A percentile compares a stretch with the other conserved stretches of the same genome.
Evolutionary conservation across 2,797 vertebrate genomes (phyloP).

Genomic region (Masticophis lateralis): DNA sequence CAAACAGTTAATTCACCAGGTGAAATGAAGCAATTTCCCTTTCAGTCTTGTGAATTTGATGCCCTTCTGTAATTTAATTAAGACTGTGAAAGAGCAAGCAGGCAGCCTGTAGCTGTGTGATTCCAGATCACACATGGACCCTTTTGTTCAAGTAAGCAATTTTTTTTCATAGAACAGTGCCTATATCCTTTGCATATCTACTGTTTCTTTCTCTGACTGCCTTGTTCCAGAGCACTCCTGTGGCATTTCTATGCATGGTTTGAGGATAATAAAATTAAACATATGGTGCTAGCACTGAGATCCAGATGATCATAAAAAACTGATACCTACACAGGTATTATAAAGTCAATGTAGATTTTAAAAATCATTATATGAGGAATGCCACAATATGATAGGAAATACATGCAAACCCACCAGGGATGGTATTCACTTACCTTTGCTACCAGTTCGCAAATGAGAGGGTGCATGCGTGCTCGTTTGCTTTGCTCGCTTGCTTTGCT

Average conservation of each 20-base stretch:
- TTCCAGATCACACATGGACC: slow-evolving; percentile 62
- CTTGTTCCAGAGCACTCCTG: slow-evolving; percentile 52
- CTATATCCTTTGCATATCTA: not conserved
- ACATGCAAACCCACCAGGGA: not conserved
- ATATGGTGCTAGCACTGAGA: not conserved
- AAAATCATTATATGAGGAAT: not conserved
- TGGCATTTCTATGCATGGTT: slow-evolving; percentile 60
- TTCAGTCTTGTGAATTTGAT: slow-evolving; percentile 56
- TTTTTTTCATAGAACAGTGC: slow-evolving; percentile 28
- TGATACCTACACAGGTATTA: not conserved
- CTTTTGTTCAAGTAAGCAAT: slow-evolving; percentile 70
- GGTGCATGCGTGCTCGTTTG: no score
- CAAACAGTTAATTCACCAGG: slow-evolving; percentile 52
- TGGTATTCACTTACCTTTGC: no score
- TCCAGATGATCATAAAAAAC: not conserved
- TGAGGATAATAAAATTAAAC: slow-evolving; percentile 65
- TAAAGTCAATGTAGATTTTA: not conserved
- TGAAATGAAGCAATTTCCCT: slow-evolving; percentile 49
- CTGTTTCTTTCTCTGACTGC: slow-evolving; percentile 2
- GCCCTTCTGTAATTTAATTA: slow-evolving; percentile 69
- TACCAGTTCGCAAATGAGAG: no score
- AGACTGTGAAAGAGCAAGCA: slow-evolving; percentile 59
- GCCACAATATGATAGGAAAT: not conserved
- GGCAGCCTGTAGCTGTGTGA: slow-evolving; percentile 60
- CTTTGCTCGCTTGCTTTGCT: no score